Evolutionary conservation across 2,888 invertebrate genomes (phyloP), one percentile per base, ranked within the genome.

Genomic region (Ichneumoninae sp.): DNA sequence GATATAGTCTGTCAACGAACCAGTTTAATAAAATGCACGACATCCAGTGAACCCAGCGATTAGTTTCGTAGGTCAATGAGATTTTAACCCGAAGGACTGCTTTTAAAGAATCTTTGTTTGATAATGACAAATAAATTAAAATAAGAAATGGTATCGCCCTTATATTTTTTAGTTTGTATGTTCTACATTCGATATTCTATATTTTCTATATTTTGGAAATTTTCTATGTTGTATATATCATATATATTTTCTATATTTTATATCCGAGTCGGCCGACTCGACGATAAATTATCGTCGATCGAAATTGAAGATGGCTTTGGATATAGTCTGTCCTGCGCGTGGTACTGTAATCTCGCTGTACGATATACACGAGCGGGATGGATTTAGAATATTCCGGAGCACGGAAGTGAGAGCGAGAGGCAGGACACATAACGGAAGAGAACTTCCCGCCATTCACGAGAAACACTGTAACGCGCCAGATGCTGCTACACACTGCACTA

Each of bases 351-450:
- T 54, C 36, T 71, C 36, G 54, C 57, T 52, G 16, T 19, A 69
- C 36, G 54, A 54, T 71, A n/a, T 44, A n/a, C 30, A 47, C 26
- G n/a, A 13, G 60, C 44, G 13, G 47, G 63, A 74, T 63, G 74
- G 60, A 74, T 74, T 74, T 74, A 44, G 65, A 81, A 71, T 66
- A 69, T 81, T 68, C 65, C 68, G 26, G 40, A 33, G 40, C 73
- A 50, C 26, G 57, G 73, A 76, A 60, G 81, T 26, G 57, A 60
- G 47, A 60, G 47, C 26, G 76, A 76, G 76, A 60, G 22, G 16
- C 65, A 65, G 74, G 66, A 70, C 71, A 71, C 65, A 77, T 52
- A 76, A 47, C 80, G 83, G 81, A 81, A 76, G 83, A 81, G 71
- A 83, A 73, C 80, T 80, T 83, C 60, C 76, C 71, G 66, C 80